Percentiles rank a stretch among this genome's conserved stretches.
Conservation (phyloP, 2,888 invertebrate genomes). For the Heliconius cydno region DNA sequence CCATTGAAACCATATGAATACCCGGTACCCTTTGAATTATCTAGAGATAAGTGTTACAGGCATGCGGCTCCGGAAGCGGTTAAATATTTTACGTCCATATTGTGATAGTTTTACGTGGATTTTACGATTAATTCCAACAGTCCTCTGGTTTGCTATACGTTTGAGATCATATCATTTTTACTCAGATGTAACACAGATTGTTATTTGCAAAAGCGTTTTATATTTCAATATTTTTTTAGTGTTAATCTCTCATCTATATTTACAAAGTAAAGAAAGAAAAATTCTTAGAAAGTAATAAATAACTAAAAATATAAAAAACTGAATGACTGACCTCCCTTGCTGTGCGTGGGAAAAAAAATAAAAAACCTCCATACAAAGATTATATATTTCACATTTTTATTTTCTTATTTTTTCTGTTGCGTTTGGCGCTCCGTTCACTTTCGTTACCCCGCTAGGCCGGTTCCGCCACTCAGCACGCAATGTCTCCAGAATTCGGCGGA, state of each 20-base stretch:
- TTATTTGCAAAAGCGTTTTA: not conserved
- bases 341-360: too few species aligned
- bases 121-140: not conserved
- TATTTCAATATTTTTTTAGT: not conserved
- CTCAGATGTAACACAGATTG: not conserved
- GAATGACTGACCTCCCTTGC: too few species aligned
- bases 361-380: too few species aligned
- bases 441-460: too few species aligned
- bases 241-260: not conserved
- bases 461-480: too few species aligned
- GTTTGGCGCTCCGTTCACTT: too few species aligned
- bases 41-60: conserved; percentile 1
- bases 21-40: conserved; percentile 6
- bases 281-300: not conserved
- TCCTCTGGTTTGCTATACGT: not conserved
- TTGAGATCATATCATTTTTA: not conserved
- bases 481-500: too few species aligned
- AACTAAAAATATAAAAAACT: not conserved
- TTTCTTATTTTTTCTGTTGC: too few species aligned
- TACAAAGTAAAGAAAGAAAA: not conserved
- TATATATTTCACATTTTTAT: too few species aligned
- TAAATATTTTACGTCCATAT: conserved; percentile 13
- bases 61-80: not conserved
- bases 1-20: not conserved
- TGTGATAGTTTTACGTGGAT: conserved; percentile 8